A percentile compares a stretch with the other conserved stretches of the same genome.
Evolutionary conservation across 2,797 vertebrate genomes (phyloP).

Genomic region (Channa striata): DNA sequence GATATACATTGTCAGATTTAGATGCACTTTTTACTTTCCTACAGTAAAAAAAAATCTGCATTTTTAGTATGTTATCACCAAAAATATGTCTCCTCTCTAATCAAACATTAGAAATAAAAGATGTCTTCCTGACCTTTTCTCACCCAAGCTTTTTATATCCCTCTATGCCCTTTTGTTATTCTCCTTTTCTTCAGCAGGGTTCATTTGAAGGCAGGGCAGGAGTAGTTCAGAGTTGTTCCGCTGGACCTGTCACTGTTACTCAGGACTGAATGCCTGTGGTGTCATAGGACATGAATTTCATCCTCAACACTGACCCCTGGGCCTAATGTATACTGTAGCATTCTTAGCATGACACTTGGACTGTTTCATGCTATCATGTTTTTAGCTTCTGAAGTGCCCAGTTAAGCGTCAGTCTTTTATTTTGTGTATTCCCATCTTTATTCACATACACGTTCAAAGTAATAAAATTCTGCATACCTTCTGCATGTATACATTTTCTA

Average conservation of each 20-base stretch:
- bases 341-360: neutral
- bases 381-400: neutral
- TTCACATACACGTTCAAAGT: neutral
- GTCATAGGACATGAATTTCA: conserved; percentile 32
- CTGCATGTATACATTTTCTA: neutral
- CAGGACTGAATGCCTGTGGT: neutral
- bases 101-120: no score
- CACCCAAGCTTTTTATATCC: conserved; percentile 20
- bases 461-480: neutral
- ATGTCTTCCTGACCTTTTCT: no score
- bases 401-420: neutral
- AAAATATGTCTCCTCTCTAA: neutral
- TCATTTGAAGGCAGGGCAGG: conserved; percentile 7
- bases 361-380: neutral
- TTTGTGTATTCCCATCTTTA: neutral
- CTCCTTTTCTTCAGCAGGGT: conserved; percentile 3
- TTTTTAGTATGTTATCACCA: neutral
- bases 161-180: neutral
- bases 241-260: conserved; percentile 51
- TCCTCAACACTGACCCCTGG: conserved; percentile 17
- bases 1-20: no score
- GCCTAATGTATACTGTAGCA: neutral
- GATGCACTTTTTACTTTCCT: neutral
- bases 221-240: conserved; percentile 27
- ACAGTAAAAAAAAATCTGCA: neutral